phyloP scores from a whole-genome alignment of 2,888 invertebrate genomes.

The Rhimphoctona megacephalus region DNA sequence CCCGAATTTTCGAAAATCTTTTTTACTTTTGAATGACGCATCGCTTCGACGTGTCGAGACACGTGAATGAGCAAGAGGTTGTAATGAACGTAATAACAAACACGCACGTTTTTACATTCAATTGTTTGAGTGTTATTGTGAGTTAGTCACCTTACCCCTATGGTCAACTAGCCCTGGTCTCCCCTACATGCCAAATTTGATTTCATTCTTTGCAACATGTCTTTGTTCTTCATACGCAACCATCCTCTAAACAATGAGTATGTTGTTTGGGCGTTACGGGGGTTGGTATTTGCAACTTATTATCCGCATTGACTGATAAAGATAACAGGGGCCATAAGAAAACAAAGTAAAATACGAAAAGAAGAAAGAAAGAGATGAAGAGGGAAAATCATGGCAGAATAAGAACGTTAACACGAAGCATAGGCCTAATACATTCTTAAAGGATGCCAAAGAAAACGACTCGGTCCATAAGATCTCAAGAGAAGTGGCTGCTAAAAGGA shows the following conservation, averaged over 20 bases:
- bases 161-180: no score
- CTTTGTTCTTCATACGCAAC: not conserved
- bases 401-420: conserved; percentile 1
- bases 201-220: not conserved
- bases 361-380: not conserved
- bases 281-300: not conserved
- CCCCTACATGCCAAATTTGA: not conserved
- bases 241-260: not conserved
- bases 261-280: not conserved
- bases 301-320: not conserved
- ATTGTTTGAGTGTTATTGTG: no score
- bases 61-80: no score
- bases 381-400: not conserved
- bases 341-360: not conserved
- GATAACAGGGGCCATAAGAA: not conserved
- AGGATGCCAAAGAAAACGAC: not conserved
- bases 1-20: no score
- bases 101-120: no score
- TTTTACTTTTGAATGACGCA: no score
- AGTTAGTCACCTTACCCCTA: no score
- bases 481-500: conserved; percentile 14
- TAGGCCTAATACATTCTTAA: not conserved
- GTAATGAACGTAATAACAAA: no score
- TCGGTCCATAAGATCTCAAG: not conserved
- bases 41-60: no score